Evolutionary conservation across 1,140 invertebrate species (phyloP), one percentile per base, ranked within the genome.

Genomic region (Zaprionus camerounensis): DNA sequence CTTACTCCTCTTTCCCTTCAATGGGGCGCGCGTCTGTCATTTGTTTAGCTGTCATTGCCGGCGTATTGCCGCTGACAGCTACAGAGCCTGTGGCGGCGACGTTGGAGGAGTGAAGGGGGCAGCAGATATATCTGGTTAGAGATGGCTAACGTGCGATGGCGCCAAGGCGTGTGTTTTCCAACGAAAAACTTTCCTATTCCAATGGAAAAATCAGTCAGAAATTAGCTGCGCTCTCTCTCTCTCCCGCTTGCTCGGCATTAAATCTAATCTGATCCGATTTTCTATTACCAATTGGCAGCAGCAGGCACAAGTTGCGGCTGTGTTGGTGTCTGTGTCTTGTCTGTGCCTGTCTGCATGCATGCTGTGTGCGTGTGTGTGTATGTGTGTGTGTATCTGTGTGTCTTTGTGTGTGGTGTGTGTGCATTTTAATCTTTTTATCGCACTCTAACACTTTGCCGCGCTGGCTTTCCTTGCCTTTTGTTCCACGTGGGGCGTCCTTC

Each of bases 211-310:
- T 90, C 86, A 78, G 65, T 56, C 81, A 76, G 74, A 90, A 88
- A 90, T 90, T 90, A 90, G 85, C 69, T 73, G 79, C 41, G 41
- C 41, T 79, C 31, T 34, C 31, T 31, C 31, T 31, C 24, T 20
- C 20, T 22, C 20, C 5, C 73, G 86, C 79, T 76, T 6, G 38
- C 38, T n/a, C 9, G 41, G 85, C 86, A 90, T 90, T 90, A 90
- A 91, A 80, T 85, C 85, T 90, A 90, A 90, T 90, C 85, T 90
- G 85, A 90, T 90, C 76, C 85, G 85, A 90, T 90, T 90, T 90
- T 90, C 84, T 90, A 84, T 90, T 90, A 81, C 78, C 84, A 81
- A 84, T 90, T 85, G 79, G 71, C 66, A 56, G 61, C 36, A 5
- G 31, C 26, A 46, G 53, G 31, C 9, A 17, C 38, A 55, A 17